A percentile compares a stretch with the other conserved stretches of the same genome.
These are phyloP conservation scores for Poecilia latipinna DNA, from an alignment of 2,113 vertebrate species.

Conservation along the genomic window DNA sequence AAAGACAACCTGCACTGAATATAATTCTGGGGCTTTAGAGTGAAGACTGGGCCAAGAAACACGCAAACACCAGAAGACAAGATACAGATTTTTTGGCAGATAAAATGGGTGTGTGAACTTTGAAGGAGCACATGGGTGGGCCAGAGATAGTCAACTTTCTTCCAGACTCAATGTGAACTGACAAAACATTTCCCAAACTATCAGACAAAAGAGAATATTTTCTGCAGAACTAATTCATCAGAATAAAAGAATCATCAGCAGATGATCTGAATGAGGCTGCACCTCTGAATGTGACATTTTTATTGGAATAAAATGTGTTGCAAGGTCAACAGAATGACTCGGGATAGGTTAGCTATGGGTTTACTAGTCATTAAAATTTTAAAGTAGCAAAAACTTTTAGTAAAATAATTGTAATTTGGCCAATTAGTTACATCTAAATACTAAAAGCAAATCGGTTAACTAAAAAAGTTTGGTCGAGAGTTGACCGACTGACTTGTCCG, in stretches of 20 bases:
- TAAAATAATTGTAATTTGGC: background rate
- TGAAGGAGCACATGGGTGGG: background rate
- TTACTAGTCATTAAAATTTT: background rate
- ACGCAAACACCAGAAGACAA: background rate
- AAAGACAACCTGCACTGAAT: background rate
- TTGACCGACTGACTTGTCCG: no score
- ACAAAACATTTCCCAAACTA: no score
- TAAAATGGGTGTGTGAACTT: background rate
- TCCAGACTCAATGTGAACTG: no score
- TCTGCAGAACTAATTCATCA: background rate
- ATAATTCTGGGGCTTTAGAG: background rate
- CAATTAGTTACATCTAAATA: background rate
- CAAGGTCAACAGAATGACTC: no score
- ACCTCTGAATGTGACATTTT: no score
- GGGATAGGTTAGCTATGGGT: background rate
- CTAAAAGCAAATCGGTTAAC: no score
- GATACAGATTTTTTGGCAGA: background rate
- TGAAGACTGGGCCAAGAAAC: background rate
- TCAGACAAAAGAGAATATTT: background rate
- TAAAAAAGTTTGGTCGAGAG: no score
- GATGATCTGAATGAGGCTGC: no score
- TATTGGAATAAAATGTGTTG: no score
- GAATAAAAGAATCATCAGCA: no score
- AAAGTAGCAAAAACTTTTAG: background rate
- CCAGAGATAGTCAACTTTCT: background rate